Percentiles rank a stretch among this genome's conserved stretches.
Evolutionary conservation across 2,797 vertebrate genomes (phyloP).

Genomic region (Helostoma temminkii): DNA sequence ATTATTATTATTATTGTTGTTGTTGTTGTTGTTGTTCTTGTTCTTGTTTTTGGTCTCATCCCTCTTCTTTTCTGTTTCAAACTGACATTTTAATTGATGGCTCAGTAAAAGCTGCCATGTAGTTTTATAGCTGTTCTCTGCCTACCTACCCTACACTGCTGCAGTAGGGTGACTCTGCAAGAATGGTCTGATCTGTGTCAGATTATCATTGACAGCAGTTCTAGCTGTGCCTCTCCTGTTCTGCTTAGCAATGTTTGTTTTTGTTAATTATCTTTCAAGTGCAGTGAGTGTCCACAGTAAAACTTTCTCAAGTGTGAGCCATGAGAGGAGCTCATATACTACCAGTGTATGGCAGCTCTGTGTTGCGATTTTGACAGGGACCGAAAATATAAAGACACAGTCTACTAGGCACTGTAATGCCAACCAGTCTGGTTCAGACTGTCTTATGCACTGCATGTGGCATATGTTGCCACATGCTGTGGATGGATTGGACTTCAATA

Average conservation of each 20-base stretch:
- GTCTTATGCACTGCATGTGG: too few relatives aligned
- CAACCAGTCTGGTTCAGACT: background rate
- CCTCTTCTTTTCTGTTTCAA: background rate
- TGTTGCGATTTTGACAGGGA: background rate
- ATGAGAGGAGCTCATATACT: background rate
- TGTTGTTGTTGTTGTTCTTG: too few relatives aligned
- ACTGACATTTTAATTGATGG: slow-evolving; percentile 28
- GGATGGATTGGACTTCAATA: background rate
- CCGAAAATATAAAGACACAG: background rate
- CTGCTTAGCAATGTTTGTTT: background rate
- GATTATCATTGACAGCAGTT: background rate
- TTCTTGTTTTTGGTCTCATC: background rate
- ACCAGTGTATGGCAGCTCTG: slow-evolving; percentile 2
- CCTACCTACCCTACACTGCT: slow-evolving; percentile 46
- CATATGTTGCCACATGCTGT: background rate
- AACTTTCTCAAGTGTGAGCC: background rate
- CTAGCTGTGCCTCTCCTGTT: background rate
- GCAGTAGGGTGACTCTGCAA: slow-evolving; percentile 65
- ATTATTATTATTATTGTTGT: too few relatives aligned
- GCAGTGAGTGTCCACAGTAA: background rate
- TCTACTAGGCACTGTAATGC: background rate
- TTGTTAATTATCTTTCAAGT: background rate
- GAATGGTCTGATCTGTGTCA: slow-evolving; percentile 26
- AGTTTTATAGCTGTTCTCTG: slow-evolving; percentile 43
- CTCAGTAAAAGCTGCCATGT: slow-evolving; percentile 19